A percentile compares a stretch with the other conserved stretches of the same genome.
These are phyloP conservation scores for Scalopus aquaticus DNA, from an alignment of 2,113 vertebrate species.

Conservation along the genomic window DNA sequence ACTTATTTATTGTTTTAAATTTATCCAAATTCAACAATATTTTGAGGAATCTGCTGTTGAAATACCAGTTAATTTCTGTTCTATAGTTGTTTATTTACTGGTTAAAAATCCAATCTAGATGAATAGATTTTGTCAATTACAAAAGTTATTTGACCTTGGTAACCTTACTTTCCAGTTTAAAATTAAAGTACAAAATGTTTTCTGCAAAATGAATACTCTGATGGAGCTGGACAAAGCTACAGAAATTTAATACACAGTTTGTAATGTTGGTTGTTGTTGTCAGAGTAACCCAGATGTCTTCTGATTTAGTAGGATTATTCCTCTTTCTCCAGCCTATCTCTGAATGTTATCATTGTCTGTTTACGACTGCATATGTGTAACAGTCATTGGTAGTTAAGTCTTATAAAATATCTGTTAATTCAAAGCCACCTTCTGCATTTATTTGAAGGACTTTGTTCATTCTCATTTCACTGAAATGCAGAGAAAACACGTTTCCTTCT, in stretches of 20 bases:
- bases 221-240: not conserved
- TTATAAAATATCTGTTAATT: slow-evolving; percentile 47
- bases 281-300: slow-evolving; percentile 45
- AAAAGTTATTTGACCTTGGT: not conserved
- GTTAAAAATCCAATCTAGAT: not conserved
- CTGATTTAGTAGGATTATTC: not conserved
- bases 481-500: slow-evolving; percentile 38
- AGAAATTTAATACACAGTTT: not conserved
- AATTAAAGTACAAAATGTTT: not conserved
- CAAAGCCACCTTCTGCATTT: slow-evolving; percentile 27
- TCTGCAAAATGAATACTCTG: not conserved
- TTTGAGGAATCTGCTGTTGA: not conserved
- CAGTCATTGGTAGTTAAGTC: slow-evolving; percentile 49
- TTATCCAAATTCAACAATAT: not conserved
- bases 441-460: slow-evolving; percentile 23
- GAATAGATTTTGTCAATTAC: not conserved
- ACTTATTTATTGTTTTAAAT: not conserved
- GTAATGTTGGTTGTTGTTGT: not conserved
- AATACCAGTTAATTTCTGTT: not conserved
- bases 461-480: slow-evolving; percentile 35
- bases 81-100: not conserved
- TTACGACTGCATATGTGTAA: not conserved
- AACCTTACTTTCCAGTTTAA: not conserved
- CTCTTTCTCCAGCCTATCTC: not conserved
- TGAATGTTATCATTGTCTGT: not conserved